A percentile compares a stretch with the other conserved stretches of the same genome.
These are phyloP conservation scores for Thyatira batis DNA, from an alignment of 2,888 invertebrate genomes.

Conservation along the genomic window DNA sequence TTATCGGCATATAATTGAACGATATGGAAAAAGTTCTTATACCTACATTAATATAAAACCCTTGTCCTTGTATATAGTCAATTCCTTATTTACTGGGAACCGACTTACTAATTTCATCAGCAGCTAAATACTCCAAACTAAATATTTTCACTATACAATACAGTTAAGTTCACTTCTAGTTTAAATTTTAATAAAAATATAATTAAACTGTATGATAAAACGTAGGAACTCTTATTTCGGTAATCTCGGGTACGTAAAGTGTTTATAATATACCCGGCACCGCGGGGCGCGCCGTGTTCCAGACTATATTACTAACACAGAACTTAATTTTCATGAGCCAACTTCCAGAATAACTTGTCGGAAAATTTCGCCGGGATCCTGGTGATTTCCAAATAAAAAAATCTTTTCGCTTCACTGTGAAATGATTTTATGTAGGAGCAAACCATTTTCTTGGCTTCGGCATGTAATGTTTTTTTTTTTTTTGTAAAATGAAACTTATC, in stretches of 20 bases:
- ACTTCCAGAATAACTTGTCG: slow-evolving; percentile 7
- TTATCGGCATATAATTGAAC: too few species aligned
- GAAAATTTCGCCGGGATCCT: neutral
- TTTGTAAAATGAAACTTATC: neutral
- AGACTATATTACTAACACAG: neutral
- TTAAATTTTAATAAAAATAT: neutral
- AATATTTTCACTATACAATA: too few species aligned
- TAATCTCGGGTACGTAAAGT: neutral
- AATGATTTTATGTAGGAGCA: neutral
- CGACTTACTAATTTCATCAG: too few species aligned
- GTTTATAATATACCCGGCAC: neutral
- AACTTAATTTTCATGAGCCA: slow-evolving; percentile 22
- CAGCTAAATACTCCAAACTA: too few species aligned
- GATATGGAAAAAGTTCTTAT: too few species aligned
- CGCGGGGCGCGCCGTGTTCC: neutral
- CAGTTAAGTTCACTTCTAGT: too few species aligned
- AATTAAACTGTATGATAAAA: neutral
- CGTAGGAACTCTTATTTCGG: neutral
- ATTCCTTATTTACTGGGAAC: too few species aligned
- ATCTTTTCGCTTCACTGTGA: neutral
- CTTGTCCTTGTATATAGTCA: too few species aligned
- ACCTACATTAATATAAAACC: too few species aligned
- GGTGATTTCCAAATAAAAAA: neutral
- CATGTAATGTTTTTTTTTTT: neutral
- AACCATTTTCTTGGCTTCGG: neutral